These are phyloP conservation scores for Pteropus alecto DNA, from an alignment of 2,113 vertebrate genomes.

Conservation along the genomic window DNA sequence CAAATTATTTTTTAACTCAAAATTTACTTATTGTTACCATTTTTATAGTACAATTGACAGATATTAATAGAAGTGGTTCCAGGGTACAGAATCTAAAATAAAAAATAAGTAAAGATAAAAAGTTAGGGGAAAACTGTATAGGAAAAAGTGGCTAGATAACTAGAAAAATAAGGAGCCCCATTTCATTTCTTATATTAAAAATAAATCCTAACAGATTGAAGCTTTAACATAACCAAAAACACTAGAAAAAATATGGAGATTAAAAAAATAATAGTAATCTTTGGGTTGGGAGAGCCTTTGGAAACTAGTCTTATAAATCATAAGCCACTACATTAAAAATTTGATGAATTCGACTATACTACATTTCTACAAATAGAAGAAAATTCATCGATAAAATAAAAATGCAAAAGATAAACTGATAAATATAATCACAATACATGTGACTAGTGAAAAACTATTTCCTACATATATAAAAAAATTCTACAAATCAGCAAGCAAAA, in stretches of 20 bases:
- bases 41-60: neutral
- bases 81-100: neutral
- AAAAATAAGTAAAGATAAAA: neutral
- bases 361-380: neutral
- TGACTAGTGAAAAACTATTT: neutral
- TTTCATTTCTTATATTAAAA: neutral
- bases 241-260: neutral
- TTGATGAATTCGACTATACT: neutral
- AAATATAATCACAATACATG: neutral
- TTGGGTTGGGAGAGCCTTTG: neutral
- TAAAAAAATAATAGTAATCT: neutral
- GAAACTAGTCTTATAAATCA: neutral
- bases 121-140: neutral
- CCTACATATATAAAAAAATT: neutral
- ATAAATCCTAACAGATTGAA: neutral
- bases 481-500: neutral
- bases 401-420: neutral
- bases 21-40: neutral
- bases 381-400: neutral
- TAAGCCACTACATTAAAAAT: neutral
- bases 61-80: neutral
- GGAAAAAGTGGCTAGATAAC: neutral
- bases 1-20: neutral
- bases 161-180: neutral
- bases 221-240: neutral